Conservation (phyloP, 2,113 vertebrate species). For the Ptyas mucosa region DNA sequence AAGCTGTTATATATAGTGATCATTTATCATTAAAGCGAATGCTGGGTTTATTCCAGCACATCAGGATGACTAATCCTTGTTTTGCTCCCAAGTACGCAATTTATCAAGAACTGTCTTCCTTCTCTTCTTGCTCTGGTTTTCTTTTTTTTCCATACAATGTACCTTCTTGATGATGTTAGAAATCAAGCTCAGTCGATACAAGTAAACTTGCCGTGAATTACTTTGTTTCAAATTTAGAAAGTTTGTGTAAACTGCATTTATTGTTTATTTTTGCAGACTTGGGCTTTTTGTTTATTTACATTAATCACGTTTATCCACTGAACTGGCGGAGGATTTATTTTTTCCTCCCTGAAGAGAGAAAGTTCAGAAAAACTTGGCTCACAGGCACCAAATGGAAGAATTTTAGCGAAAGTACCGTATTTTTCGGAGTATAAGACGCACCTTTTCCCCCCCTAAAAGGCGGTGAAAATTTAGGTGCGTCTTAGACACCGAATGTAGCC, state of each 20-base stretch:
- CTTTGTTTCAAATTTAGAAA: constrained; percentile 17
- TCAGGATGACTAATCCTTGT: constrained; percentile 5
- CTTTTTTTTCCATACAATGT: not conserved
- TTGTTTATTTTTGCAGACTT: constrained; percentile 3
- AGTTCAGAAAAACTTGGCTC: not conserved
- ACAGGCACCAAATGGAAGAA: not conserved
- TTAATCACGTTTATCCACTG: constrained; percentile 10
- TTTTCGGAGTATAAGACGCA: too few relatives aligned
- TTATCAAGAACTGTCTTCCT: not conserved
- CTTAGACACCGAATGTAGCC: too few relatives aligned
- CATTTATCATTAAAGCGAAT: constrained; percentile 1
- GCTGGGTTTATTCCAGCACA: not conserved
- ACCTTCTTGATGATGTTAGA: not conserved
- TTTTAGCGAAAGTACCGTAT: not conserved
- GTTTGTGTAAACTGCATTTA: not conserved
- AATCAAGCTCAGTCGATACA: not conserved
- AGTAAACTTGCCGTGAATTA: not conserved
- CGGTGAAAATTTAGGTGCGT: too few relatives aligned
- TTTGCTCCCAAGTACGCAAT: not conserved
- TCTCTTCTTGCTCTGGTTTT: not conserved
- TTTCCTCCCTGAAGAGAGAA: not conserved
- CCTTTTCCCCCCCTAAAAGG: too few relatives aligned
- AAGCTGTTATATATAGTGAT: not conserved
- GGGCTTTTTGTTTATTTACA: not conserved
- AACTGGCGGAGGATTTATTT: not conserved